Percentiles rank a stretch among this genome's conserved stretches.
These are phyloP conservation scores for Gymnosoma rotundatum DNA, from an alignment of 2,888 invertebrate species.

Conservation along the genomic window DNA sequence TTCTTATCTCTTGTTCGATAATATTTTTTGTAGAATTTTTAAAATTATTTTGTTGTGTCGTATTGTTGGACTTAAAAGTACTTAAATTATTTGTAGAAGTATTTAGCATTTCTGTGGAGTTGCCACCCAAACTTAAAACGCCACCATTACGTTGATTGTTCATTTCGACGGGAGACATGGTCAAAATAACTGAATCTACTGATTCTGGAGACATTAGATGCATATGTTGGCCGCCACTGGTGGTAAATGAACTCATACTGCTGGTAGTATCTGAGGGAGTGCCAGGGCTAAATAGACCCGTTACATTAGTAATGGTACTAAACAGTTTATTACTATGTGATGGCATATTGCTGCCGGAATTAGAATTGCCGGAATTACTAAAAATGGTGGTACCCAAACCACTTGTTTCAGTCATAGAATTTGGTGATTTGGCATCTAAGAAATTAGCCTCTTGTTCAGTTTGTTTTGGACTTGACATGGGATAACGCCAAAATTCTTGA, in stretches of 20 bases:
- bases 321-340: conserved; percentile 62
- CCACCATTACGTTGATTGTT: conserved; percentile 73
- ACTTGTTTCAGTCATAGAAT: conserved; percentile 82
- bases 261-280: conserved; percentile 87
- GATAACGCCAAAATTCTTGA: conserved; percentile 92
- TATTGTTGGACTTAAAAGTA: conserved; percentile 86
- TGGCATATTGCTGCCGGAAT: conserved; percentile 77
- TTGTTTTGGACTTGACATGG: conserved; percentile 88
- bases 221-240: conserved; percentile 83
- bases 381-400: conserved; percentile 82
- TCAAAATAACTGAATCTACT: conserved; percentile 88
- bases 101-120: conserved; percentile 67
- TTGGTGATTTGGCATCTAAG: conserved; percentile 81
- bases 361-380: conserved; percentile 75
- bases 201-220: conserved; percentile 83
- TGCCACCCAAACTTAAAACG: conserved; percentile 71
- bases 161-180: conserved; percentile 87
- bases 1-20: conserved; percentile 83
- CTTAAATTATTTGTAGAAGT: conserved; percentile 82
- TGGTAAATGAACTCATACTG: conserved; percentile 89
- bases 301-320: conserved; percentile 73
- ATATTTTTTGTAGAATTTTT: conserved; percentile 75
- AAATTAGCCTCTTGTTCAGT: conserved; percentile 73
- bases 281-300: conserved; percentile 80
- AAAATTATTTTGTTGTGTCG: conserved; percentile 66